These are phyloP conservation scores for Temnothorax curvispinosus DNA, from an alignment of 1,140 invertebrate species.

Conservation along the genomic window DNA sequence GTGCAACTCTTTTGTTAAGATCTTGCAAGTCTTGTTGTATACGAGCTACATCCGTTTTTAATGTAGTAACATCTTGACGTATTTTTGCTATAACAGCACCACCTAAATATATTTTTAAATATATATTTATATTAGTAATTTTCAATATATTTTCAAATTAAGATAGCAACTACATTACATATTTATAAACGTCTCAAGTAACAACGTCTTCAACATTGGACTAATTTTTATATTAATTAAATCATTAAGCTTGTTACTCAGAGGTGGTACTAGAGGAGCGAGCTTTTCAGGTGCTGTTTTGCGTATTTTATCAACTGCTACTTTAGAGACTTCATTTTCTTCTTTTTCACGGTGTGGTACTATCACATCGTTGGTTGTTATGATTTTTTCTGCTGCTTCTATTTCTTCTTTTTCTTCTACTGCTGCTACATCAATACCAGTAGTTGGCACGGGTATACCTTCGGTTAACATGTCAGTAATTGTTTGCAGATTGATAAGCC, in stretches of 20 bases:
- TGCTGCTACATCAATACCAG: not conserved
- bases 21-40: conserved; percentile 63
- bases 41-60: conserved; percentile 63
- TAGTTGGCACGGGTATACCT: not conserved
- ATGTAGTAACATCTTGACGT: conserved; percentile 48
- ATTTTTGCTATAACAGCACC: conserved; percentile 59
- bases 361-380: not conserved
- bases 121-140: not conserved
- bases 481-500: conserved; percentile 48
- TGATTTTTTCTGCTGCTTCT: not conserved
- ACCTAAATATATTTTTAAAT: conserved; percentile 35
- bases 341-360: not conserved
- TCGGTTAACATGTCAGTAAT: not conserved
- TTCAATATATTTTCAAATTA: not conserved
- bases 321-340: conserved; percentile 3
- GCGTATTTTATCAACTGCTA: not conserved
- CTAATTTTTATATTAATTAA: not conserved
- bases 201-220: not conserved
- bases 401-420: not conserved
- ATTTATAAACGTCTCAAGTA: not conserved
- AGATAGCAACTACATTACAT: not conserved
- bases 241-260: conserved; percentile 16
- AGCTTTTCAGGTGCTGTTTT: not conserved
- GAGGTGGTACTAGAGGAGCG: not conserved
- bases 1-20: conserved; percentile 40